phyloP scores from a whole-genome alignment of 2,113 vertebrate species.

The Odontesthes bonariensis region DNA sequence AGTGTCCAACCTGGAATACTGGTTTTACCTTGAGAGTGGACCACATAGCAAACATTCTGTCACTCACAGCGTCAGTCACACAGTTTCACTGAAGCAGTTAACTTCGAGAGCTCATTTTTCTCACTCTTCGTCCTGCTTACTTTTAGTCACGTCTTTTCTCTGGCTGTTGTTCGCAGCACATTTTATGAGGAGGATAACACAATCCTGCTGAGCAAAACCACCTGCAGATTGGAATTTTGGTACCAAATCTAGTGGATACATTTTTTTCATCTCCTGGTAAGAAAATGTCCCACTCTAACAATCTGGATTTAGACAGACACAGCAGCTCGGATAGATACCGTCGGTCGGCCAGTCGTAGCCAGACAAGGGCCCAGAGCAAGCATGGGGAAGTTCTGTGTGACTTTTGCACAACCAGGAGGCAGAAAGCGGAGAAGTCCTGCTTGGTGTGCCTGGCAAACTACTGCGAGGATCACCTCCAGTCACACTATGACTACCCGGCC shows the following conservation, averaged over 20 bases:
- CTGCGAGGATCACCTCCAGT: slow-evolving; percentile 92
- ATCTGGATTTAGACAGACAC: slow-evolving; percentile 82
- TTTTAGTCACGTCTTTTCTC: not conserved
- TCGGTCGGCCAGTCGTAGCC: slow-evolving; percentile 79
- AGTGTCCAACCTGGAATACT: slow-evolving; percentile 73
- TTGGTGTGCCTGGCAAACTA: slow-evolving; percentile 95
- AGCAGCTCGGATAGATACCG: slow-evolving; percentile 83
- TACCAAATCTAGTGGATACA: not conserved
- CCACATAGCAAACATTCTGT: slow-evolving; percentile 77
- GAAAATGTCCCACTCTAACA: slow-evolving; percentile 72
- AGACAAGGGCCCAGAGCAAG: slow-evolving; percentile 64
- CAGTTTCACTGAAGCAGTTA: slow-evolving; percentile 76
- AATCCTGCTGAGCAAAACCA: not conserved
- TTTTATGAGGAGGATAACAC: not conserved
- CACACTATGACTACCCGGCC: slow-evolving; percentile 93
- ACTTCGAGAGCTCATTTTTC: slow-evolving; percentile 16
- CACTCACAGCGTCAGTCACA: slow-evolving; percentile 55
- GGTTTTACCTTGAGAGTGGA: slow-evolving; percentile 71
- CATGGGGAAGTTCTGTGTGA: slow-evolving; percentile 84
- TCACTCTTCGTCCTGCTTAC: not conserved
- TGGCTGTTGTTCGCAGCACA: not conserved
- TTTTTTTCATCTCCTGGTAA: slow-evolving; percentile 6
- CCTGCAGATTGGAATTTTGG: slow-evolving; percentile 14
- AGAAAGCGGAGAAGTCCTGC: slow-evolving; percentile 93
- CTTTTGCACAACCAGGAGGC: slow-evolving; percentile 92